Percentiles rank a stretch among this genome's conserved stretches.
These are phyloP conservation scores for Scelioninae gen. 1 DNA, from an alignment of 2,888 invertebrate genomes.

Conservation along the genomic window DNA sequence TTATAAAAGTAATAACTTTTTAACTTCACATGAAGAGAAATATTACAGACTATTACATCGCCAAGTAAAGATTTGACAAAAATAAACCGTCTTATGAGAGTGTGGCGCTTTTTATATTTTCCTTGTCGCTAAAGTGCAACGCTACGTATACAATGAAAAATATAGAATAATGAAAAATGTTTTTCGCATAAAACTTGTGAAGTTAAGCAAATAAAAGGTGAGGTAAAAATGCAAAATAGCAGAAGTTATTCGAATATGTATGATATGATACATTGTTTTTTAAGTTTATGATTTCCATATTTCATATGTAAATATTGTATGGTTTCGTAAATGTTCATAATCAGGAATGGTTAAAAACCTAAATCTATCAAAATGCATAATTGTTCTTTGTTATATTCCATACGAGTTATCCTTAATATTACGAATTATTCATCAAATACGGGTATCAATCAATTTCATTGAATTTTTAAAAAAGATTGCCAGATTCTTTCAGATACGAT, in stretches of 20 bases:
- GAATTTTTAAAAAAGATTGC: background rate
- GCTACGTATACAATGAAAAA: constrained; percentile 34
- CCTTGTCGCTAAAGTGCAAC: background rate
- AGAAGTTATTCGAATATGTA: constrained; percentile 5
- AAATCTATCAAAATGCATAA: too few species aligned
- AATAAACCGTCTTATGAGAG: constrained; percentile 34
- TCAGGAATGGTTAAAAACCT: too few species aligned
- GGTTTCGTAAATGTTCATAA: background rate
- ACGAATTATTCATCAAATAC: constrained; percentile 1
- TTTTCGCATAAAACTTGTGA: constrained; percentile 18
- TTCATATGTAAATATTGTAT: background rate
- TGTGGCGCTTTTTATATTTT: constrained; percentile 19
- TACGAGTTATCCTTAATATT: background rate
- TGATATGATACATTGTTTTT: constrained; percentile 4
- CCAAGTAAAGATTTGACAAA: constrained; percentile 50
- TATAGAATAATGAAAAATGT: constrained; percentile 36
- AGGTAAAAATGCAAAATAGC: background rate
- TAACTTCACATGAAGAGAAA: constrained; percentile 52
- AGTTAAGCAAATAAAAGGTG: constrained; percentile 1
- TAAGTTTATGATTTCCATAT: background rate
- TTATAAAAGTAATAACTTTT: constrained; percentile 63
- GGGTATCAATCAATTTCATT: constrained; percentile 16
- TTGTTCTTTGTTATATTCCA: background rate
- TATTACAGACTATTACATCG: constrained; percentile 53
- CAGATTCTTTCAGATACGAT: constrained; percentile 1